Evolutionary conservation across 1,140 invertebrate species (phyloP).

Genomic region (Nixonia krombeini): DNA sequence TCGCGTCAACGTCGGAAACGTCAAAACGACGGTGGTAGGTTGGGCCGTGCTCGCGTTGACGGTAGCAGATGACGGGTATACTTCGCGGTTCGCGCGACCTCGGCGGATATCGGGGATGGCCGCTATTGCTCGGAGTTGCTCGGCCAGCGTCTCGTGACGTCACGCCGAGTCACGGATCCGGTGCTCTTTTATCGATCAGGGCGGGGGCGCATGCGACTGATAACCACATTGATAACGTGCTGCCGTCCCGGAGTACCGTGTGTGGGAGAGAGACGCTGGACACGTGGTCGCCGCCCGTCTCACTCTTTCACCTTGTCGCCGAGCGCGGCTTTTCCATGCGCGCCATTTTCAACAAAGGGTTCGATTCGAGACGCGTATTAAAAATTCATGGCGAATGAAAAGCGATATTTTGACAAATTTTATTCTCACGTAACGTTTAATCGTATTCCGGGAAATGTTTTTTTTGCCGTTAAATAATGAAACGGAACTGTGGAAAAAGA

Average conservation of each 20-base stretch:
- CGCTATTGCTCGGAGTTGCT: constrained; percentile 50
- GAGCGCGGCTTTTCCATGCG: background rate
- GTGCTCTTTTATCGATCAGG: constrained; percentile 63
- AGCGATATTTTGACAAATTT: too few species aligned
- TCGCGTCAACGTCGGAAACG: constrained; percentile 48
- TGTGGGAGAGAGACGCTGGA: constrained; percentile 35
- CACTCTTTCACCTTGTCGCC: background rate
- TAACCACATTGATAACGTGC: constrained; percentile 31
- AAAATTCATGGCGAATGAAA: too few species aligned
- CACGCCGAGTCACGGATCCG: constrained; percentile 52
- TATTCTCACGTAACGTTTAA: too few species aligned
- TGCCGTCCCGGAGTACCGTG: constrained; percentile 17
- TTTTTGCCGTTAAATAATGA: too few species aligned
- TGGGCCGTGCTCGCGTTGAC: constrained; percentile 53
- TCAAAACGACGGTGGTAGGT: constrained; percentile 57
- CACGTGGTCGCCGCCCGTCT: constrained; percentile 49
- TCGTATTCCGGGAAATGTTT: too few species aligned
- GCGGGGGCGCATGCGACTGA: constrained; percentile 62
- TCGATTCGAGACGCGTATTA: too few species aligned
- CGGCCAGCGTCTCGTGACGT: constrained; percentile 56
- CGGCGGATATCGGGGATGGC: constrained; percentile 49
- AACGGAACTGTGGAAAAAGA: too few species aligned
- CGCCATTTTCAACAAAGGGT: too few species aligned
- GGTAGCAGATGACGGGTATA: constrained; percentile 48
- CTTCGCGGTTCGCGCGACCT: constrained; percentile 52